Percentiles rank a stretch among this genome's conserved stretches.
These are phyloP conservation scores for Aix galericulata DNA, from an alignment of 2,113 vertebrate genomes.

Conservation along the genomic window DNA sequence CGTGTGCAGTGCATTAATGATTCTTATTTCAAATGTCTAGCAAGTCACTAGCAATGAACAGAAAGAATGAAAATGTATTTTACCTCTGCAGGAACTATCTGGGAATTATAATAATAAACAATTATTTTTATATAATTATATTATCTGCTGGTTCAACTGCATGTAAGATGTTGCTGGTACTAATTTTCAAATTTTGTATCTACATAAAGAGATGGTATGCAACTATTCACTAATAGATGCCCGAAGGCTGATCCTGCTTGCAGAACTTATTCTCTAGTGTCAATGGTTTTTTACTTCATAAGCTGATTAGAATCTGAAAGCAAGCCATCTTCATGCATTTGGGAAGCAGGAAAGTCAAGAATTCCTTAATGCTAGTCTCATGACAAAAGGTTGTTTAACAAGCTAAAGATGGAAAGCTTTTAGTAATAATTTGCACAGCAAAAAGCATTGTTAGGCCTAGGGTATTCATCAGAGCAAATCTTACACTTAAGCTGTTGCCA, in stretches of 20 bases:
- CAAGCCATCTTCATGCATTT: not conserved
- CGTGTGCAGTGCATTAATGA: not conserved
- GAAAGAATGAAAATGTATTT: not conserved
- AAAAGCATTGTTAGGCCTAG: not conserved
- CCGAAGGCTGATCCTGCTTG: not conserved
- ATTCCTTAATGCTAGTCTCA: not conserved
- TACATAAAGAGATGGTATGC: not conserved
- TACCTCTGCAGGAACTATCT: not conserved
- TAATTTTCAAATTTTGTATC: not conserved
- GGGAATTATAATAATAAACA: not conserved
- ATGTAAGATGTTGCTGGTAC: not conserved
- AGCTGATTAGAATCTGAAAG: conserved; percentile 12
- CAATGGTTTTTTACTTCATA: not conserved
- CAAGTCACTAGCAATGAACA: not conserved
- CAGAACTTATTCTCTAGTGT: not conserved
- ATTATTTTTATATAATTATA: too few relatives aligned
- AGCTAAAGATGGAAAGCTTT: not conserved
- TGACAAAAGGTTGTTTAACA: not conserved
- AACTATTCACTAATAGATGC: not conserved
- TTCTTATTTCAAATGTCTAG: not conserved
- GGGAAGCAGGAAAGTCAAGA: not conserved
- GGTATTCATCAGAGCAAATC: not conserved
- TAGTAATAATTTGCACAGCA: not conserved
- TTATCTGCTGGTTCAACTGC: not conserved
- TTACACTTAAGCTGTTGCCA: not conserved